phyloP scores from a whole-genome alignment of 1,140 invertebrate genomes.

The Phymorhynchus buccinoides region DNA sequence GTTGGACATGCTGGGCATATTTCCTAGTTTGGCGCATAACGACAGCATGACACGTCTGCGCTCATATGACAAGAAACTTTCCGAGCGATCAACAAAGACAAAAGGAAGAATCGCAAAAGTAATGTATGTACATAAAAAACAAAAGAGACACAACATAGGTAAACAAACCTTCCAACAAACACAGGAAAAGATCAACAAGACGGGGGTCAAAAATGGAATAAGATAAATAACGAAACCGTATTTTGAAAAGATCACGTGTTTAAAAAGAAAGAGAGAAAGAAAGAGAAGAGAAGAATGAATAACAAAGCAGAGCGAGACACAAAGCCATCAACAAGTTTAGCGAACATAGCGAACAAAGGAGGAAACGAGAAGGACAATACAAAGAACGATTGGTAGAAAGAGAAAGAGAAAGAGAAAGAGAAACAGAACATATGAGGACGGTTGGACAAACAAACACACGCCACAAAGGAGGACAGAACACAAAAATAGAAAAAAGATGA shows the following conservation, averaged over 20 bases:
- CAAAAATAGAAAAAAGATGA: background rate
- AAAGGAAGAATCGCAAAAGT: background rate
- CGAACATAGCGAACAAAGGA: background rate
- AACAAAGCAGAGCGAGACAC: background rate
- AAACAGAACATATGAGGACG: no score
- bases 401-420: background rate
- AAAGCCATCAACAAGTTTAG: no score
- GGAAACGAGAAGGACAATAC: background rate
- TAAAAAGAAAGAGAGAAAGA: slow-evolving; percentile 8
- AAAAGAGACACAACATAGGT: no score
- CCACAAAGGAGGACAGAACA: background rate
- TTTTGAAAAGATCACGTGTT: background rate
- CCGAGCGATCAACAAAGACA: background rate
- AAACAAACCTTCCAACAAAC: no score
- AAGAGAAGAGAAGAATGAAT: background rate
- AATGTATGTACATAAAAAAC: no score
- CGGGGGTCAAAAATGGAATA: background rate
- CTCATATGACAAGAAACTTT: no score
- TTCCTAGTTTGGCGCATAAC: no score
- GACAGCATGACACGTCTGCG: no score
- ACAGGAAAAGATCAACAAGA: no score
- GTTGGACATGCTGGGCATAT: no score
- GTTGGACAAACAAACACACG: background rate
- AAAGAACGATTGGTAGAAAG: background rate
- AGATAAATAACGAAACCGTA: background rate